Evolutionary conservation across 2,797 vertebrate genomes (phyloP), one percentile per base, ranked within the genome.

Genomic region (Brotogeris chrysoptera): DNA sequence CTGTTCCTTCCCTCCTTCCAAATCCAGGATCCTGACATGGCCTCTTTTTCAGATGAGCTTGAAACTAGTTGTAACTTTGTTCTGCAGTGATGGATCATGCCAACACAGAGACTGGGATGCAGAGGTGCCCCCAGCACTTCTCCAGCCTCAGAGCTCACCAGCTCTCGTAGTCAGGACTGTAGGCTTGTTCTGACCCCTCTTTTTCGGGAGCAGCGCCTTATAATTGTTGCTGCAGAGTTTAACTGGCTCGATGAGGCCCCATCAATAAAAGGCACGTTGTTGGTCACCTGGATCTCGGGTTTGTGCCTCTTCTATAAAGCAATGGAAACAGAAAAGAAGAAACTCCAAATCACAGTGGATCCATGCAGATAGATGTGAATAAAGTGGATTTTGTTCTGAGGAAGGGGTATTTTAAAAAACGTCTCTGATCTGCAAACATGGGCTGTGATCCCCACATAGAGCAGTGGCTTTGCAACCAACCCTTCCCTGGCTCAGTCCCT

Each of bases 111-210:
- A 44, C 15, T 3, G 12, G 59, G 41, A 13, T 1, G 4, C 34
- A 4, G 46, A 13, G 23, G 43, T 16, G 27, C 34, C 21, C 36
- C 73, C 11, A 7, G 46, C 52, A 0, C 11, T 8, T 39, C 39
- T 46, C 70, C 36, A 20, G 27, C 34, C 41, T 28, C 38, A 28
- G 6, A 41, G 55, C 28, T 7, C 14, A 7, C 3, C 41, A 3
- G 0, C 44, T 5, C 10, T 3, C 30, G 1, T 4, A 1, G 21
- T 0, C 11, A 17, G 57, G 15, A 21, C 15, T 8, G 0, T 0
- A 1, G 59, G 21, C 10, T 34, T 10, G 44, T 9, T 47, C 24
- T 12, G 63, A 13, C 5, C 5, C 43, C 34, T 27, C 30, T 24
- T 3, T 4, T 88, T 17, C 13, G 52, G 52, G 53, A 23, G 8